Conservation (phyloP, 2,888 invertebrate genomes). For the Rhagophthalmus giganteus region DNA sequence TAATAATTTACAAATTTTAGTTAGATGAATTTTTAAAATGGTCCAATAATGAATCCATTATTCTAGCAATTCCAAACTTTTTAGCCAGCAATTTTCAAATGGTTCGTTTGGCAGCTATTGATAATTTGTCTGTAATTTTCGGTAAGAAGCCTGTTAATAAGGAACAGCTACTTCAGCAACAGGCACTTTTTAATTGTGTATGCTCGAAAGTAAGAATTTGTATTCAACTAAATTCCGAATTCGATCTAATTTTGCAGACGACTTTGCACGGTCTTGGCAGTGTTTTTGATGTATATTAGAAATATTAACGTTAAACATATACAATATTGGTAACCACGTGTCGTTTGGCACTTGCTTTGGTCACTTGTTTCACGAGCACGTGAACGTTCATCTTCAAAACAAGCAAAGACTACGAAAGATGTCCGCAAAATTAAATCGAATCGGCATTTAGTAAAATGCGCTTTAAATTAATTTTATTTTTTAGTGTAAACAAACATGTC, state of each 20-base stretch:
- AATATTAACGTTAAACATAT: conserved; percentile 3
- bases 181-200: conserved; percentile 47
- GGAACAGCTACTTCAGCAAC: conserved; percentile 38
- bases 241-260: no score
- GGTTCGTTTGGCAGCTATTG: conserved; percentile 53
- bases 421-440: no score
- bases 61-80: conserved; percentile 43
- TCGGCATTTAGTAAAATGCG: no score
- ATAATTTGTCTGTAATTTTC: conserved; percentile 50
- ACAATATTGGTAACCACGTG: no score
- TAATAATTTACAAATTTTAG: conserved; percentile 29
- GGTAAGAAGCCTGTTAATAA: conserved; percentile 19
- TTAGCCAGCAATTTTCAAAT: conserved; percentile 51
- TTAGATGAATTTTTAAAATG: conserved; percentile 43
- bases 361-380: no score
- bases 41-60: conserved; percentile 37
- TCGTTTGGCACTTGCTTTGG: no score
- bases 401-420: no score
- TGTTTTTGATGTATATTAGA: no score
- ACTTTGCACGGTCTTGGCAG: no score
- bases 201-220: conserved; percentile 37
- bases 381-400: no score
- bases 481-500: conserved; percentile 43
- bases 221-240: no score
- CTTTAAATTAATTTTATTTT: conserved; percentile 4